phyloP scores from a whole-genome alignment of 2,797 vertebrate genomes.

The Neosalanx taihuensis region DNA sequence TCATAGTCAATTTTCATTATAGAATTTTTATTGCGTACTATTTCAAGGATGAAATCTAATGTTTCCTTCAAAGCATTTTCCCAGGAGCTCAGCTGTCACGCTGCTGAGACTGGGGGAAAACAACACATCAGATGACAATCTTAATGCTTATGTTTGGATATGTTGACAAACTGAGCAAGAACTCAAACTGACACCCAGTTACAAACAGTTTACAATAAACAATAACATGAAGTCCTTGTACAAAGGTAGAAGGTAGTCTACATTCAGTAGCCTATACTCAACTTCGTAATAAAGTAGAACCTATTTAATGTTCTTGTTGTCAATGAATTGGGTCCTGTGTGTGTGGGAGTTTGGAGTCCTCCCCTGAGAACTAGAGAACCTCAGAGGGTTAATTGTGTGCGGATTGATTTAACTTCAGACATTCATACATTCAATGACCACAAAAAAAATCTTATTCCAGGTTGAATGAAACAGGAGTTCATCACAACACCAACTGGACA shows the following conservation, averaged over 20 bases:
- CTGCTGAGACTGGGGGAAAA: not conserved
- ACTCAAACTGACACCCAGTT: not conserved
- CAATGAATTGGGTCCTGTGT: no score
- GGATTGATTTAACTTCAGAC: no score
- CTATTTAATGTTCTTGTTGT: no score
- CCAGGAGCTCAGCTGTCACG: not conserved
- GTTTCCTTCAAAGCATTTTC: not conserved
- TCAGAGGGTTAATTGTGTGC: no score
- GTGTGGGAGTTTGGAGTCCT: no score
- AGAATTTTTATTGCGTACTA: not conserved
- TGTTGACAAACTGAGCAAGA: not conserved
- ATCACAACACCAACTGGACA: not conserved
- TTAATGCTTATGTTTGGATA: not conserved
- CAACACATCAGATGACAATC: not conserved
- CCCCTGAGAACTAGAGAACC: no score
- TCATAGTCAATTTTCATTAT: not conserved
- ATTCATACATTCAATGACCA: no score
- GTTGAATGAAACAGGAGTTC: no score
- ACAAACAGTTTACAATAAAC: not conserved
- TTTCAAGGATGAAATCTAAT: slow-evolving; percentile 7
- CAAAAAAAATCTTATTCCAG: no score
- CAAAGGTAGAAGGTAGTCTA: not conserved
- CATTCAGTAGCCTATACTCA: not conserved
- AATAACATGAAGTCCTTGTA: no score
- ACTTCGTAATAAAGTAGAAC: not conserved